A percentile compares a stretch with the other conserved stretches of the same genome.
These are phyloP conservation scores for Brachystomella parvula DNA, from an alignment of 1,140 invertebrate species.

Conservation along the genomic window DNA sequence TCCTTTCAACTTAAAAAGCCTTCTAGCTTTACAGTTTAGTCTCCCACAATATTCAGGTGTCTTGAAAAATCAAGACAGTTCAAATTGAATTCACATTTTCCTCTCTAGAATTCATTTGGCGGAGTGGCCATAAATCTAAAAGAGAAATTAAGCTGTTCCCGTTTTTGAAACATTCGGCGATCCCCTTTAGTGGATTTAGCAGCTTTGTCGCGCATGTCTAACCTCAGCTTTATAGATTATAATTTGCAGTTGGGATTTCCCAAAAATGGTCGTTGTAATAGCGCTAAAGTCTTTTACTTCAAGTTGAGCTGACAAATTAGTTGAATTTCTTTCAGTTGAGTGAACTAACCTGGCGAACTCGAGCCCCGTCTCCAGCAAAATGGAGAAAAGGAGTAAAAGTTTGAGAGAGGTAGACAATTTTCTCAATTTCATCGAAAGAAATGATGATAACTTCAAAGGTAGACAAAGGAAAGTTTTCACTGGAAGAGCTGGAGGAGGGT, in stretches of 20 bases:
- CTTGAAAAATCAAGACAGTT: too few species aligned
- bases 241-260: background rate
- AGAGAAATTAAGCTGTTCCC: too few species aligned
- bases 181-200: background rate
- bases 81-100: too few species aligned
- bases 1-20: too few species aligned
- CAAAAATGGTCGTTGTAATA: background rate
- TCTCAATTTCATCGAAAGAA: conserved; percentile 18
- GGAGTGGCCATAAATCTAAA: too few species aligned
- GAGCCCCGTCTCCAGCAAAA: background rate
- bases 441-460: conserved; percentile 20
- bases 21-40: too few species aligned
- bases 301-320: background rate
- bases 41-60: too few species aligned
- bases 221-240: background rate
- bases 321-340: background rate
- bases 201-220: background rate
- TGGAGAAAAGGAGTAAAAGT: background rate
- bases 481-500: background rate
- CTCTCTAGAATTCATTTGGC: too few species aligned
- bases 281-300: background rate
- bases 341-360: background rate
- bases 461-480: background rate
- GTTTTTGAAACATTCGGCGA: background rate
- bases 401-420: background rate